These are phyloP conservation scores for Sminthurinus aureus DNA, from an alignment of 2,888 invertebrate genomes.

Conservation along the genomic window DNA sequence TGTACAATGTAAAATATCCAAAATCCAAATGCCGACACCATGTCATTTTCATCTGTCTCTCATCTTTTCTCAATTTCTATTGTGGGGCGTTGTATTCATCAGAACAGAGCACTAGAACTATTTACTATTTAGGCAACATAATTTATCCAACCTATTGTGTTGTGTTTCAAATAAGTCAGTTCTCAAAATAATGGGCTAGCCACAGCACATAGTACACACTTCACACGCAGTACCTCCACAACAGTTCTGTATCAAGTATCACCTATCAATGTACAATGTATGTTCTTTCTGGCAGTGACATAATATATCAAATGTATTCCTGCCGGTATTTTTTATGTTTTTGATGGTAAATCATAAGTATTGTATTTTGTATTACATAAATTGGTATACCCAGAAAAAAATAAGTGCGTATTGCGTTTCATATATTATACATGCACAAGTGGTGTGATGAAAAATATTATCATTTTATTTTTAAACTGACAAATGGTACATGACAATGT, in stretches of 20 bases:
- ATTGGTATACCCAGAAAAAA: background rate
- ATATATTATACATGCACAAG: background rate
- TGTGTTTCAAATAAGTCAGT: background rate
- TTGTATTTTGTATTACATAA: background rate
- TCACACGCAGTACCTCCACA: background rate
- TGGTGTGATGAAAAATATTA: background rate
- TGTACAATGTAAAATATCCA: too few species aligned
- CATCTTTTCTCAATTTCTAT: background rate
- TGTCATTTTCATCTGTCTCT: conserved; percentile 22
- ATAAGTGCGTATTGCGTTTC: too few species aligned
- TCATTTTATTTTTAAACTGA: background rate
- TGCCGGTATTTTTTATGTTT: background rate
- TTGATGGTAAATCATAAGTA: conserved; percentile 1
- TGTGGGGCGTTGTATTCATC: conserved; percentile 12
- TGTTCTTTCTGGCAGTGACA: background rate
- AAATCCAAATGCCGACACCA: background rate
- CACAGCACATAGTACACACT: too few species aligned
- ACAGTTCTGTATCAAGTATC: background rate
- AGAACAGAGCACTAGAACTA: background rate
- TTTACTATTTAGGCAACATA: conserved; percentile 12
- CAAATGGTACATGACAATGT: too few species aligned
- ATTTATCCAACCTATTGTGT: background rate
- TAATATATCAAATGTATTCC: too few species aligned
- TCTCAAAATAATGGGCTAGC: background rate
- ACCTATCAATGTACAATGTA: background rate